Base-by-base conservation (phyloP, 2,888 invertebrate species). In the Stramonita haemastoma region DNA sequence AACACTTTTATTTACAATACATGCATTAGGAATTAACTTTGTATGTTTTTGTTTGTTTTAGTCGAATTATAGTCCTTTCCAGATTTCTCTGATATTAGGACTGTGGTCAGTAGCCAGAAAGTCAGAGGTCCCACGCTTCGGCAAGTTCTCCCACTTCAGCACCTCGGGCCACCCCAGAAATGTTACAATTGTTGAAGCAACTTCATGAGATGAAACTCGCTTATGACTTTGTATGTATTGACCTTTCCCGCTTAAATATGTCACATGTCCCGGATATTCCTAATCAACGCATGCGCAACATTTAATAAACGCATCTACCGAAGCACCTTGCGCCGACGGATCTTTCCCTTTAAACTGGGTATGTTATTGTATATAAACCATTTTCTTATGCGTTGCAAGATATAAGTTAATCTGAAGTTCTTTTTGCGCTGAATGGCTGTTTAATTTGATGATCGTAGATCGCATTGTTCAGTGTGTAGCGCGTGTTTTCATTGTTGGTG, bases 241-340 rank as follows among this genome's bases (percentile, higher is more conserved):
- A 19, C 77, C 34, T 15, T 79, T 79, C 91, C 92, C 92, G 92
- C 92, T 89, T 87, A 89, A 91, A 89, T 46, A 60, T 70, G 87
- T 88, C 86, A 86, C 91, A 91, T 90, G 70, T 86, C 91, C 93
- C 93, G 93, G 93, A 92, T 90, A 85, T 89, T 57, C 29, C 34
- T 19, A 46, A 70, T 32, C 87, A 79, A 89, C 91, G 91, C 92
- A 91, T 92, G 92, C 92, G 92, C 91, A 90, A 13, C 13, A 15
- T 32, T 29, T n/a, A 60, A 87, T 70, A 86, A 87, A 89, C 73
- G 87, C 73, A 83, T 83, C 36, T 81, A 84, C 36, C 19, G 13
- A 66, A 46, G 46, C 46, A 46, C 46, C 46, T 46, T 60, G 26
- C 19, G 66, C 66, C 26, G 66, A 17, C 26, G 66, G 66, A 29